phyloP scores from a whole-genome alignment of 2,113 vertebrate genomes.

The Myotis davidii region DNA sequence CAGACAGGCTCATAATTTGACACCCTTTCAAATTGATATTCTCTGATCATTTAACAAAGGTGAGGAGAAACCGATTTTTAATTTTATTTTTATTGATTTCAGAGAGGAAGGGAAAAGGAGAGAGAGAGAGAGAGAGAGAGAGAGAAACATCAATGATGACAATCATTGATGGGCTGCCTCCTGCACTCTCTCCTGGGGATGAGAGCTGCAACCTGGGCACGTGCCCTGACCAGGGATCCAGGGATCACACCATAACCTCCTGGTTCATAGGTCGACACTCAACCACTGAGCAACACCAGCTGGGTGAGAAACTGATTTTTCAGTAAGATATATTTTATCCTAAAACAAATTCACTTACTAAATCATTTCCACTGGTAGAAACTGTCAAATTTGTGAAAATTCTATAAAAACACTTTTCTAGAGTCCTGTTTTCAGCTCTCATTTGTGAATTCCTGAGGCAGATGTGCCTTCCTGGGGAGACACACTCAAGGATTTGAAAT shows the following conservation, averaged over 20 bases:
- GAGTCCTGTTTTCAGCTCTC: background rate
- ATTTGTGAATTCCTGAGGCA: slow-evolving; percentile 12
- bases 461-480: slow-evolving; percentile 24
- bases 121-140: no score
- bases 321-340: slow-evolving; percentile 8
- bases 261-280: no score
- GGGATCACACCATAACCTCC: no score
- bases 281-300: no score
- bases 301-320: background rate
- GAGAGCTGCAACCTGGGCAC: no score
- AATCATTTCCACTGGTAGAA: slow-evolving; percentile 7
- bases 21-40: background rate
- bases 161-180: no score
- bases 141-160: no score
- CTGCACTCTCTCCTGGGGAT: no score
- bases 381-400: slow-evolving; percentile 21
- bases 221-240: no score
- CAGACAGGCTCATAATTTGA: background rate
- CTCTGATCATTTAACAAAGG: background rate
- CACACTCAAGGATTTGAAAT: background rate
- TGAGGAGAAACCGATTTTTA: background rate
- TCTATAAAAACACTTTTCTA: background rate
- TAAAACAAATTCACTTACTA: background rate
- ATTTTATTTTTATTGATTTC: no score
- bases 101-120: no score